phyloP scores from a whole-genome alignment of 2,113 vertebrate genomes.

The human (Homo sapiens) region DNA sequence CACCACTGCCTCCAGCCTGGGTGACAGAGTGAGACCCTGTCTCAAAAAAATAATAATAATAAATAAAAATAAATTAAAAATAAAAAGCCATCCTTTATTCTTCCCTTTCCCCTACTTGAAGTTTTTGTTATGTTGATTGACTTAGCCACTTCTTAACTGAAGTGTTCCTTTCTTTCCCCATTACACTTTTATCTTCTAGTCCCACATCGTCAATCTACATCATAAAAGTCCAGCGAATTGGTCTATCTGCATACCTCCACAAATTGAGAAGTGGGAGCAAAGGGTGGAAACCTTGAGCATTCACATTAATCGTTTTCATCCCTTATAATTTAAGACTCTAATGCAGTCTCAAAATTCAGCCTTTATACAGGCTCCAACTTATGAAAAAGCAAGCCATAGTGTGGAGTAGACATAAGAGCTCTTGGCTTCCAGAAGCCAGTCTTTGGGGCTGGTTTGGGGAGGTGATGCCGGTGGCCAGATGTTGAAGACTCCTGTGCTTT shows the following conservation, averaged over 20 bases:
- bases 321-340: not conserved
- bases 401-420: not conserved
- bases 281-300: not conserved
- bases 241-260: not conserved
- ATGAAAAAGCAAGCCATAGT: not conserved
- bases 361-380: not conserved
- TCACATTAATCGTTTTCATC: not conserved
- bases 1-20: no score
- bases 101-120: not conserved
- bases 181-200: not conserved
- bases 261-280: not conserved
- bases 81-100: not conserved
- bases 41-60: no score
- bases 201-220: not conserved
- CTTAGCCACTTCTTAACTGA: not conserved
- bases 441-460: not conserved
- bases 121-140: slow-evolving; percentile 28
- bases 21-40: no score
- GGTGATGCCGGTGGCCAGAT: not conserved
- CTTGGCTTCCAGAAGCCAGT: not conserved
- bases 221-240: not conserved
- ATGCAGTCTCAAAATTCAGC: not conserved
- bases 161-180: not conserved
- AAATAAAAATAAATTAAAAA: no score
- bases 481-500: not conserved